Evolutionary conservation across 1,140 invertebrate genomes (phyloP).

Genomic region (Drosophila chauvacae): DNA sequence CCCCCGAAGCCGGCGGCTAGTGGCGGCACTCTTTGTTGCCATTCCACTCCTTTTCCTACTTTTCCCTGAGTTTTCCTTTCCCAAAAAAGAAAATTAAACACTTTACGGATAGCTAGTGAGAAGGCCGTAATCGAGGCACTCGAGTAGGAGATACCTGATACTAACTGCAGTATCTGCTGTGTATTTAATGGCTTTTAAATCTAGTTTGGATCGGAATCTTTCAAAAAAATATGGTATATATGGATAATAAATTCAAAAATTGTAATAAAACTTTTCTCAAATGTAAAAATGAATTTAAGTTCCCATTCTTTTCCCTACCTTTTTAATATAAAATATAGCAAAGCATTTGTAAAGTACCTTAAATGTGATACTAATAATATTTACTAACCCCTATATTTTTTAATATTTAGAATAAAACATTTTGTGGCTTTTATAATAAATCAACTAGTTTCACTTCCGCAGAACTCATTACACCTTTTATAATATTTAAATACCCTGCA

Average conservation of each 20-base stretch:
- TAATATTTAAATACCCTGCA: not conserved
- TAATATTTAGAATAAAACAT: not conserved
- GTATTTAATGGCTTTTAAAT: not conserved
- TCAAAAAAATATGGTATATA: too few species aligned
- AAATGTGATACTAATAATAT: not conserved
- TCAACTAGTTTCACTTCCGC: not conserved
- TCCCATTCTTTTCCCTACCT: fast-evolving
- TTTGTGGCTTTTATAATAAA: not conserved
- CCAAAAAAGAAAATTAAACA: constrained; percentile 6
- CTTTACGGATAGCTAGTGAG: constrained; percentile 12
- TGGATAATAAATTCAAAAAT: not conserved
- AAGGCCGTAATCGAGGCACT: constrained; percentile 7
- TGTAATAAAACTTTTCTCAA: not conserved
- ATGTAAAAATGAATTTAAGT: too few species aligned
- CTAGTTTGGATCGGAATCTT: not conserved
- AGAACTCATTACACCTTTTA: not conserved
- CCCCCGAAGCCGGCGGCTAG: constrained; percentile 22
- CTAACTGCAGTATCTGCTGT: not conserved
- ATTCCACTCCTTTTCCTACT: constrained; percentile 13
- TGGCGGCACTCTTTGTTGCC: constrained; percentile 29
- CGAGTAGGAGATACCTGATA: constrained; percentile 9
- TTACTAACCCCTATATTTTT: not conserved
- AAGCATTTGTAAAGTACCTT: not conserved
- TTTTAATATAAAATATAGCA: not conserved
- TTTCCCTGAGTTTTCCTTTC: constrained; percentile 3